phyloP scores from a whole-genome alignment of 2,797 vertebrate species.

The Neosilurus mollespiculum region DNA sequence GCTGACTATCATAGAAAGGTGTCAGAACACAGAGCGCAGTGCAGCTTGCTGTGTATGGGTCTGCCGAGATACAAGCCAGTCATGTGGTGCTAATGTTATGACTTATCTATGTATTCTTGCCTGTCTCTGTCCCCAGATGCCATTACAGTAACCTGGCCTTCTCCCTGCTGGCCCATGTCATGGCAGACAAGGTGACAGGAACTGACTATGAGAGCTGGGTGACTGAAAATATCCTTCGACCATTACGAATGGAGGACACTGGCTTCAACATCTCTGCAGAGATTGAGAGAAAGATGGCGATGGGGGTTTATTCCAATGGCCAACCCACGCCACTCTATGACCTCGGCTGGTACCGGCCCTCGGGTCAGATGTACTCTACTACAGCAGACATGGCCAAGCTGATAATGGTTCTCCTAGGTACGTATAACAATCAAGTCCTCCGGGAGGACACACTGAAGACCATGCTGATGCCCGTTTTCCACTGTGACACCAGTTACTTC shows the following conservation, averaged over 20 bases:
- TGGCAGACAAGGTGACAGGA: conserved; percentile 74
- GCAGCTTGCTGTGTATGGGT: too few species aligned
- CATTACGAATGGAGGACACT: conserved; percentile 84
- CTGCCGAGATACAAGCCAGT: too few species aligned
- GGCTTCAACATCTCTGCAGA: conserved; percentile 78
- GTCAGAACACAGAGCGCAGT: too few species aligned
- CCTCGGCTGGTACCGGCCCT: conserved; percentile 89
- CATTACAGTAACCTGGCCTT: conserved; percentile 94
- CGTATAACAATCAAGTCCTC: conserved; percentile 70
- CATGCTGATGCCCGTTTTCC: conserved; percentile 80
- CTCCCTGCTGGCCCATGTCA: conserved; percentile 82
- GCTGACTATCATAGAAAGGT: too few species aligned
- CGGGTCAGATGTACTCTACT: conserved; percentile 92
- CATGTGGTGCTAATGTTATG: too few species aligned
- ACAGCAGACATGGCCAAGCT: conserved; percentile 86
- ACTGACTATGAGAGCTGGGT: conserved; percentile 86
- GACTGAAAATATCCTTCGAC: conserved; percentile 77
- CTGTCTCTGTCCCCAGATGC: conserved; percentile 71
- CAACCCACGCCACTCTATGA: conserved; percentile 82
- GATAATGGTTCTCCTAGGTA: conserved; percentile 79
- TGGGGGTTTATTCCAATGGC: conserved; percentile 81
- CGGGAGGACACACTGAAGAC: conserved; percentile 79
- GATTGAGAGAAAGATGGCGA: conserved; percentile 75
- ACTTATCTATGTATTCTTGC: not conserved
- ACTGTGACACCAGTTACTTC: conserved; percentile 82